A percentile compares a stretch with the other conserved stretches of the same genome.
Evolutionary conservation across 2,797 vertebrate species (phyloP).

Genomic region (Notolabrus celidotus): DNA sequence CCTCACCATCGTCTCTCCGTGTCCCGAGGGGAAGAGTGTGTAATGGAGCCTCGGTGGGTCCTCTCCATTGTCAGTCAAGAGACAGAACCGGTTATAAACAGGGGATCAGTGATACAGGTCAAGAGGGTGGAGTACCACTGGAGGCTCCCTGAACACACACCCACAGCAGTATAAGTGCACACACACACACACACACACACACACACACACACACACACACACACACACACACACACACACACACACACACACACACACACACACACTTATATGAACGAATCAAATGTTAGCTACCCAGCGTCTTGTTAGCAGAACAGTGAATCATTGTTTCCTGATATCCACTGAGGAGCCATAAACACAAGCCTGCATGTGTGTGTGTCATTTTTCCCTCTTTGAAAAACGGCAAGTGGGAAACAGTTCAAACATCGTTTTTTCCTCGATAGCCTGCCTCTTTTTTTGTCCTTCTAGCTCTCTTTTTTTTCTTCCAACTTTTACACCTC

Average conservation of each 20-base stretch:
- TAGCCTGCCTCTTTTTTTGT: not conserved
- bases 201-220: slow-evolving; percentile 4
- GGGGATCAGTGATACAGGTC: slow-evolving; percentile 74
- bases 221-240: slow-evolving; percentile 17
- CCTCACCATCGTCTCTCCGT: slow-evolving; percentile 23
- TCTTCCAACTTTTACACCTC: slow-evolving; percentile 13
- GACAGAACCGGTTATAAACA: slow-evolving; percentile 75
- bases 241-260: not conserved
- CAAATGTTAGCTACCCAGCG: slow-evolving; percentile 38
- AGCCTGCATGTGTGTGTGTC: slow-evolving; percentile 18
- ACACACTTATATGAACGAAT: slow-evolving; percentile 35
- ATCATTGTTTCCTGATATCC: slow-evolving; percentile 67
- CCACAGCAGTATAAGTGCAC: too few relatives aligned
- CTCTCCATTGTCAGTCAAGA: slow-evolving; percentile 68
- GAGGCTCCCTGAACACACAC: slow-evolving; percentile 53
- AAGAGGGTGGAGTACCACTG: slow-evolving; percentile 79
- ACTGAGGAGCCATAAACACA: slow-evolving; percentile 54
- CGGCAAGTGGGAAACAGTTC: too few relatives aligned
- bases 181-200: slow-evolving; percentile 1
- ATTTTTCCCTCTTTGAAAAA: slow-evolving; percentile 26
- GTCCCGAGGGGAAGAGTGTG: slow-evolving; percentile 59
- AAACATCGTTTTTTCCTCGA: slow-evolving; percentile 27
- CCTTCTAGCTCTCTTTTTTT: not conserved
- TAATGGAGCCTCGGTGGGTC: slow-evolving; percentile 62
- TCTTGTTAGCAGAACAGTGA: slow-evolving; percentile 64